Evolutionary conservation across 2,797 vertebrate species (phyloP), one percentile per base, ranked within the genome.

Genomic region (Hirundo rustica): DNA sequence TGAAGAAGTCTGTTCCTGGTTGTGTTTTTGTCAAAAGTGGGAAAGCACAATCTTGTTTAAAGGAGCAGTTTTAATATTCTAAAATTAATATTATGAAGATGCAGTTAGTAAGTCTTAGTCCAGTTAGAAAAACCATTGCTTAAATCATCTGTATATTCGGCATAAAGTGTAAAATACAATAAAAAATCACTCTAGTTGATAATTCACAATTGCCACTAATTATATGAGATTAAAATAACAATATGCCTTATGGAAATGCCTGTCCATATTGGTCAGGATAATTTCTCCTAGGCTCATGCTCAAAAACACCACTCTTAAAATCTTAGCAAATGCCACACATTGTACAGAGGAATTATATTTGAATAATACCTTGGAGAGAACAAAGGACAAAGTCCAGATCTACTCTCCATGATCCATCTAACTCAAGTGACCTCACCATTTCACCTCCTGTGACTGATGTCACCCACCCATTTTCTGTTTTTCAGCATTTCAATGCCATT

Each of bases 321-420:
- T 64, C 55, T 73, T 73, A 42, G 25, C n/a, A 82, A 92, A 91
- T 51, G 44, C 61, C 66, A 86, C 29, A 72, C 36, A 54, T 22
- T 30, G 70, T 38, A 47, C 23, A 42, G 16, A 77, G 23, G 81
- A 94, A 71, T 58, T 73, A 58, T 71, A 89, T 88, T 92, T 89
- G 75, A 91, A 85, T 89, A 92, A 85, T 86, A 87, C 53, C 79
- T 92, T 81, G 74, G 26, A 72, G 78, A 91, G 26, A 51, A 94
- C 79, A 89, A 83, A 87, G 74, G 79, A 91, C 88, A 80, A 81
- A 93, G 83, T 26, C 36, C 71, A 95, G 27, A 84, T n/a, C 47
- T 62, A 86, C 58, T 44, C 62, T 88, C 51, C 38, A 76, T 66
- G 60, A 92, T 72, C 55, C 65, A 66, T 81, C 76, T 68, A 94